Evolutionary conservation across 2,888 invertebrate genomes (phyloP).

Genomic region (Dorcus parallelipipedus): DNA sequence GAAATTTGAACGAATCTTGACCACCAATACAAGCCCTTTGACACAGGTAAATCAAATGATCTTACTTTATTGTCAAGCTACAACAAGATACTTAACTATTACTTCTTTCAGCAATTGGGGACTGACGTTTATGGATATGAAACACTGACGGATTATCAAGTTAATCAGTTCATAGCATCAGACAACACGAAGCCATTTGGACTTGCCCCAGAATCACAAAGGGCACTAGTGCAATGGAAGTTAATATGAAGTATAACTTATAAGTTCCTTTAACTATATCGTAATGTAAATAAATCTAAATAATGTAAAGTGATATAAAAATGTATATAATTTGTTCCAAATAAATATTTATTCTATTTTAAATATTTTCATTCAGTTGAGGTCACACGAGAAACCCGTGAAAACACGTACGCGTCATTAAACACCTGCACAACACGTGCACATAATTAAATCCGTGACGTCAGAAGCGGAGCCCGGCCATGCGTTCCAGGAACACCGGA

Average conservation of each 20-base stretch:
- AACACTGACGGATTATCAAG: conserved; percentile 73
- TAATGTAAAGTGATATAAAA: too few relatives aligned
- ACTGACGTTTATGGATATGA: conserved; percentile 75
- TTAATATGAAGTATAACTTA: conserved; percentile 40
- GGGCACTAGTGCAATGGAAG: conserved; percentile 79
- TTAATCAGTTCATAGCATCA: conserved; percentile 71
- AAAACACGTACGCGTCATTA: too few relatives aligned
- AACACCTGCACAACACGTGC: too few relatives aligned
- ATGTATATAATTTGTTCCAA: too few relatives aligned
- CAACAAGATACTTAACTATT: not conserved
- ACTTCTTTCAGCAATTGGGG: conserved; percentile 69
- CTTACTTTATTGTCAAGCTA: conserved; percentile 3
- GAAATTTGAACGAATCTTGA: conserved; percentile 72
- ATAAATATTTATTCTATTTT: too few relatives aligned
- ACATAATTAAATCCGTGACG: not conserved
- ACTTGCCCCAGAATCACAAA: conserved; percentile 71
- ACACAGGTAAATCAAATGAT: conserved; percentile 63
- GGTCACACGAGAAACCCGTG: too few relatives aligned
- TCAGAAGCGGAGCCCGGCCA: too few relatives aligned
- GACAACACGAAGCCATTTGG: conserved; percentile 73
- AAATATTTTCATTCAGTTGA: too few relatives aligned
- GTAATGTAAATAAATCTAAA: not conserved
- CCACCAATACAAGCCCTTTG: conserved; percentile 84
- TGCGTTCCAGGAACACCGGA: too few relatives aligned
- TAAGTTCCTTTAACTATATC: not conserved